These are phyloP conservation scores for Mola mola DNA, from an alignment of 2,113 vertebrate species.

Conservation along the genomic window DNA sequence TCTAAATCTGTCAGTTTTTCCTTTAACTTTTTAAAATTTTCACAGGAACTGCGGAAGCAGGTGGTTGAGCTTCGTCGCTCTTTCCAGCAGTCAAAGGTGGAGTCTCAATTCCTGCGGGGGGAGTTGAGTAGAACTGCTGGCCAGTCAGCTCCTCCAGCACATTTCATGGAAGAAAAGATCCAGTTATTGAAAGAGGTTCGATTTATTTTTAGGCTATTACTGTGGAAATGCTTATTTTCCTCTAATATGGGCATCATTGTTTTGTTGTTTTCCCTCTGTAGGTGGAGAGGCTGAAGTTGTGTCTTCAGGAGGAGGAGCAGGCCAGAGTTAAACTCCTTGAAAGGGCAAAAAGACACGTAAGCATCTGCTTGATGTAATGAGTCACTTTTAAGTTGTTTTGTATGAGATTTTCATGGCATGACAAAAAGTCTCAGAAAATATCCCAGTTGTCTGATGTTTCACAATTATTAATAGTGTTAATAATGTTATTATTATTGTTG, in stretches of 20 bases:
- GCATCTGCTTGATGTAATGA: neutral
- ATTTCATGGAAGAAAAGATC: conserved; percentile 77
- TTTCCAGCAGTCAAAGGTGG: conserved; percentile 70
- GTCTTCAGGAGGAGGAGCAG: conserved; percentile 71
- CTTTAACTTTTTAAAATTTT: neutral
- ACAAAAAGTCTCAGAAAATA: no score
- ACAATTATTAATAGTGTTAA: no score
- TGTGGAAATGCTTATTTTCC: neutral
- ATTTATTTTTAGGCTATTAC: neutral
- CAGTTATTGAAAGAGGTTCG: conserved; percentile 75
- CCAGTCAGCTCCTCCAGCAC: conserved; percentile 34
- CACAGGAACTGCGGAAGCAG: conserved; percentile 78
- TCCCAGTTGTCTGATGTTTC: no score
- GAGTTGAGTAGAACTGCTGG: conserved; percentile 57
- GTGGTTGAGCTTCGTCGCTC: conserved; percentile 58
- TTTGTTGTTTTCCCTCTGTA: conserved; percentile 23
- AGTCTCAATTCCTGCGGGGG: conserved; percentile 68
- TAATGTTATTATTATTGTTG: no score
- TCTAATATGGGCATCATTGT: neutral
- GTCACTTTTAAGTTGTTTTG: neutral
- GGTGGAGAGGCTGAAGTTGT: conserved; percentile 78
- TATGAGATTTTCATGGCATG: no score
- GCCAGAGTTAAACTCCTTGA: conserved; percentile 74
- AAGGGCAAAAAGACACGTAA: conserved; percentile 81
- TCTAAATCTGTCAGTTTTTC: neutral